phyloP scores from a whole-genome alignment of 1,140 invertebrate species.

The Bombus sylvicola region DNA sequence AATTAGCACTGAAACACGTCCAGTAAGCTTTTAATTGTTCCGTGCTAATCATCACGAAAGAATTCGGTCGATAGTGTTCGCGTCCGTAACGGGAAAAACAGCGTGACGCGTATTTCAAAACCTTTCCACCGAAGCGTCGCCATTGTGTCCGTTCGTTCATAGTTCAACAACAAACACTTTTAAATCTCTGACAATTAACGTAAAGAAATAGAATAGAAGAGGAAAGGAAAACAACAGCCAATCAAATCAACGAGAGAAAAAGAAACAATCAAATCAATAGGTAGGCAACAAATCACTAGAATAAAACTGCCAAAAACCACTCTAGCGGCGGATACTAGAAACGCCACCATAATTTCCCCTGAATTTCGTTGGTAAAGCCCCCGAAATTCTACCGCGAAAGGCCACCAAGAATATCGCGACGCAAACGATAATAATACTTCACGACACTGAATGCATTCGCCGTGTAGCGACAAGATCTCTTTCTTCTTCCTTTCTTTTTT shows the following conservation, averaged over 20 bases:
- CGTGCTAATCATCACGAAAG: constrained; percentile 41
- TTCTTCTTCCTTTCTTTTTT: too few relatives aligned
- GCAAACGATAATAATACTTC: not conserved
- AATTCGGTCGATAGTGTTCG: constrained; percentile 51
- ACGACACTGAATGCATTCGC: not conserved
- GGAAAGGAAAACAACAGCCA: not conserved
- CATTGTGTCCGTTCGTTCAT: not conserved
- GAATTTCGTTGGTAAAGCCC: not conserved
- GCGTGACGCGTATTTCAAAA: constrained; percentile 45
- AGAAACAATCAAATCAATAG: not conserved
- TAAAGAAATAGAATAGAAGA: not conserved
- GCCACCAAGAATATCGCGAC: not conserved
- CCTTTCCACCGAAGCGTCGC: not conserved
- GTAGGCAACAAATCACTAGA: not conserved
- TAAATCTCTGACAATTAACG: not conserved
- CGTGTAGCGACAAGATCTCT: not conserved
- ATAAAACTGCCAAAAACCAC: not conserved
- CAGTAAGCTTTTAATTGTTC: constrained; percentile 28
- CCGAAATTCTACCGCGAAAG: too few relatives aligned
- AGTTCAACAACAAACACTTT: not conserved
- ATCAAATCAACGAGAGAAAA: not conserved
- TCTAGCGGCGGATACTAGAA: not conserved
- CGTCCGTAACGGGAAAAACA: constrained; percentile 51
- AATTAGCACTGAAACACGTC: constrained; percentile 11
- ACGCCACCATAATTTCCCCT: not conserved